Evolutionary conservation across 2,797 vertebrate species (phyloP).

Genomic region (Loris lydekkerianus): DNA sequence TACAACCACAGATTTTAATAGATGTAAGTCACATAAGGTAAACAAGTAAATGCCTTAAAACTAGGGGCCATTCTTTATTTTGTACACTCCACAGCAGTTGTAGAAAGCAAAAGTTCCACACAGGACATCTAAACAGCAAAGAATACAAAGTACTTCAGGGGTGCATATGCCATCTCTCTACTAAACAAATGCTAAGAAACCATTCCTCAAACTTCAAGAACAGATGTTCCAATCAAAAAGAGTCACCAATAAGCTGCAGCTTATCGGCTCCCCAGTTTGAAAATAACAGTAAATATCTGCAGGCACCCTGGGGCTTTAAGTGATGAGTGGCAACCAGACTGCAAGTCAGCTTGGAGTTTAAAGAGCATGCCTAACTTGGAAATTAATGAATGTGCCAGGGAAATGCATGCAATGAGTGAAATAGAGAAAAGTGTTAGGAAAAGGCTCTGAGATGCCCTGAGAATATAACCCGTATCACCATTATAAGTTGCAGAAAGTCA

Average conservation of each 20-base stretch:
- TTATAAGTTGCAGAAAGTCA: slow-evolving; percentile 49
- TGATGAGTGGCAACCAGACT: slow-evolving; percentile 33
- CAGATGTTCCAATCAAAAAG: slow-evolving; percentile 55
- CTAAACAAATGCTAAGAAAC: slow-evolving; percentile 60
- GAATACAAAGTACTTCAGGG: slow-evolving; percentile 32
- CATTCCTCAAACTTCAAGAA: slow-evolving; percentile 47
- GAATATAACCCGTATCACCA: slow-evolving; percentile 33
- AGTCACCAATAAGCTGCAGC: slow-evolving; percentile 16
- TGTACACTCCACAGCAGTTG: not conserved
- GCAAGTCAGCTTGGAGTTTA: slow-evolving; percentile 54
- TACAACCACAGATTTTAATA: slow-evolving; percentile 51
- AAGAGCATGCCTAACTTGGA: slow-evolving; percentile 27
- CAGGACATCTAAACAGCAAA: slow-evolving; percentile 48
- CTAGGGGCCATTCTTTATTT: slow-evolving; percentile 40
- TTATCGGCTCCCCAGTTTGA: slow-evolving; percentile 16
- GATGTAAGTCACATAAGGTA: not conserved
- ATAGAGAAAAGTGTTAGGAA: slow-evolving; percentile 52
- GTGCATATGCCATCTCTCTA: not conserved
- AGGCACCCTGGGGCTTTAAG: slow-evolving; percentile 10
- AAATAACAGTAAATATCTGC: slow-evolving; percentile 44
- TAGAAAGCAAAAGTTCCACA: slow-evolving; percentile 52
- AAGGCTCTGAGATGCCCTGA: slow-evolving; percentile 22
- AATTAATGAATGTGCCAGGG: slow-evolving; percentile 35
- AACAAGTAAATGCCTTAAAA: slow-evolving; percentile 61
- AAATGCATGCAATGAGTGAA: slow-evolving; percentile 78